Base-by-base conservation (phyloP, 2,113 vertebrate genomes). In the Sakesphorus luctuosus region DNA sequence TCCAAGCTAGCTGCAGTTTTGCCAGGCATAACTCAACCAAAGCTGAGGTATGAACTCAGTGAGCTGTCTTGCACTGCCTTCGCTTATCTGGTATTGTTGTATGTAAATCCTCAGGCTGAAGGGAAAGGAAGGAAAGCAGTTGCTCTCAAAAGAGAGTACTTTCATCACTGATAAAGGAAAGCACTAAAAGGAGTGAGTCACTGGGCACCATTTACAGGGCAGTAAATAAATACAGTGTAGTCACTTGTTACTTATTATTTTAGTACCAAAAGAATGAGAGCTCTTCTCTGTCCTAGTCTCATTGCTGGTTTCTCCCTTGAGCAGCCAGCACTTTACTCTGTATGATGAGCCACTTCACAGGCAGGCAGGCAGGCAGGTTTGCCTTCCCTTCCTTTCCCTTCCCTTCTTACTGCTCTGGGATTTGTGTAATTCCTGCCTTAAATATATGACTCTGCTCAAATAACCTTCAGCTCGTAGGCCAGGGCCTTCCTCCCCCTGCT, bases 401-500 rank as follows among this genome's bases (percentile, higher is more conserved):
- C 49, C 31, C 59, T 66, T 62, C 61, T 59, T 43, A 36, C 26
- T 1, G 1, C 43, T 50, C 73, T n/a, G 52, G 53, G 50, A 84
- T 53, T 83, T 6, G 3, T 21, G 5, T 26, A 67, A 62, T 83
- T 59, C 35, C 69, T 87, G 63, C 77, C 76, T 94, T 87, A 85
- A 94, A 89, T 83, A 78, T 82, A 89, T 47, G 71, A 75, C 66
- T 88, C 89, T 81, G 59, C 40, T 78, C 76, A 79, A 94, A 90
- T 61, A 95, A 78, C 87, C 85, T 91, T 85, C 80, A 75, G 76
- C 87, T 85, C 14, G 7, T 74, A 52, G 92, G 80, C 77, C 92
- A 68, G 75, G 69, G 71, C 79, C 67, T 94, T 65, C 83, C 87
- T 92, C 80, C 87, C 67, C 94, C 65, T 67, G 76, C 93, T 97